These are phyloP conservation scores for Neostethus bicornis DNA, from an alignment of 2,797 vertebrate species.

Conservation along the genomic window DNA sequence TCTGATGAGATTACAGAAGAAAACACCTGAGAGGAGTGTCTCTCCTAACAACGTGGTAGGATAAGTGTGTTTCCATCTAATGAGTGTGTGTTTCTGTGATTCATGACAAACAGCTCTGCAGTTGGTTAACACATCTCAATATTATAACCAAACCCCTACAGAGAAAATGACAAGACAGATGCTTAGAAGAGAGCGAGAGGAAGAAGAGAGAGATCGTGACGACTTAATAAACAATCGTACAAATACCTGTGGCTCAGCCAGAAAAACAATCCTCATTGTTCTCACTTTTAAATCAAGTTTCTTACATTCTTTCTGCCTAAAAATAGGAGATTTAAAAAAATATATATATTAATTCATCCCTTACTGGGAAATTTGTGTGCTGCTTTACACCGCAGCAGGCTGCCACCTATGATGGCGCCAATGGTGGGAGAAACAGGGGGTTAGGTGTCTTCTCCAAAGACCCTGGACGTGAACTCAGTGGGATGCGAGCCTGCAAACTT, in stretches of 20 bases:
- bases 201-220: neutral
- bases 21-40: conserved; percentile 40
- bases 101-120: conserved; percentile 53
- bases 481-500: too few relatives aligned
- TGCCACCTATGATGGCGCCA: too few relatives aligned
- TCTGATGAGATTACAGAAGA: conserved; percentile 47
- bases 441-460: too few relatives aligned
- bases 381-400: too few relatives aligned
- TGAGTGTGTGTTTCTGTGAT: conserved; percentile 21
- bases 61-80: conserved; percentile 16
- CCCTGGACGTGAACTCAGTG: too few relatives aligned
- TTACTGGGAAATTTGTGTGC: too few relatives aligned
- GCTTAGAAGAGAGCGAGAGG: conserved; percentile 19
- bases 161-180: conserved; percentile 53
- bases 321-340: too few relatives aligned
- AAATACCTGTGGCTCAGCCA: conserved; percentile 21
- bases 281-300: too few relatives aligned
- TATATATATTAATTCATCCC: too few relatives aligned
- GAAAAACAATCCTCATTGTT: neutral
- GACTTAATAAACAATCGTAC: conserved; percentile 8
- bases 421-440: too few relatives aligned
- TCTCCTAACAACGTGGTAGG: conserved; percentile 6
- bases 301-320: too few relatives aligned
- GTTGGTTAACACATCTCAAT: conserved; percentile 64
- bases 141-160: conserved; percentile 37